Base-by-base conservation (phyloP, 2,888 invertebrate species). In the Hyppa rectilinea region DNA sequence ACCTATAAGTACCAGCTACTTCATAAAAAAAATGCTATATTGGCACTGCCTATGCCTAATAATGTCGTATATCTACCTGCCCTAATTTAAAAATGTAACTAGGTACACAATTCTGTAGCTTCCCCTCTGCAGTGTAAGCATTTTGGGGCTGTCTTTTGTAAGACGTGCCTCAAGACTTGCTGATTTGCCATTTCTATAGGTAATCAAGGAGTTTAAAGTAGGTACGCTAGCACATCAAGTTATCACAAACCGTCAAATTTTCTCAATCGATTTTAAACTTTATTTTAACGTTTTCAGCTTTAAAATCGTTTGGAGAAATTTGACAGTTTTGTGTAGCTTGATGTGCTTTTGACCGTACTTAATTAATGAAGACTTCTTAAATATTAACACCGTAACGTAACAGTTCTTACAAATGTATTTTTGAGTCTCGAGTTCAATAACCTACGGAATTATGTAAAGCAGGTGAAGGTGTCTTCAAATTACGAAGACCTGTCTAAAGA, bases 401-500 rank as follows among this genome's bases (percentile, higher is more conserved):
- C 38, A n/a, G 67, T 38, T 38, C 29, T 14, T 38, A 50, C 12
- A 4, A 10, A 14, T 38, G 31, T 34, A 26, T 47, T 43, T 64
- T 36, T 40, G 34, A 29, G 36, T n/a, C 38, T 73, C 4, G 47
- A 75, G 75, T 65, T 75, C 55, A 72, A 49, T 75, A 43, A 71
- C 63, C 34, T 34, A 43, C 12, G 38, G 12, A 47, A 47, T 71
- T 78, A 70, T 73, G 73, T 68, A 49, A 77, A 77, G 23, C 47
- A 77, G 52, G 61, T 75, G 71, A 29, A 52, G 58, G 66, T 55
- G 66, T 65, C 75, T 70, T 69, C 34, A 65, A 53, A 55, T 55
- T 67, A 53, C 59, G 31, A 50, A 67, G 60, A 53, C 67, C 52
- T 73, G 66, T 73, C 65, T n/a, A 34, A 72, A 43, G 74, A 79